phyloP scores from a whole-genome alignment of 2,888 invertebrate species.

The Ichneumoninae sp. region DNA sequence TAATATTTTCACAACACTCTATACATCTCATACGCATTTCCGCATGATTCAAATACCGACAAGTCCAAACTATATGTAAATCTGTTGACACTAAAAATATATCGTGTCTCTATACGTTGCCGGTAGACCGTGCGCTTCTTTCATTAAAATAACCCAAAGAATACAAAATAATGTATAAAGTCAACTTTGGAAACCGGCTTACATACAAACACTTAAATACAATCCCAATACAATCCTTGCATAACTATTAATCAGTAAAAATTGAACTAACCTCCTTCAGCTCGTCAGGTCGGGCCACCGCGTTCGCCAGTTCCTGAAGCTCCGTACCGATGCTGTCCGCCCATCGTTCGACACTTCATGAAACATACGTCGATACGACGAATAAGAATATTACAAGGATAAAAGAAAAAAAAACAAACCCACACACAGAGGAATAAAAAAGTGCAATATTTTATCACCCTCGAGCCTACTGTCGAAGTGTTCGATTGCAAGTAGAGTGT shows the following conservation, averaged over 20 bases:
- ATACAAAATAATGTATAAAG: not conserved
- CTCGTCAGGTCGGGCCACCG: constrained; percentile 91
- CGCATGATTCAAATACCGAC: not conserved
- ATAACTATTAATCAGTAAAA: not conserved
- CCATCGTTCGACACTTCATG: constrained; percentile 85
- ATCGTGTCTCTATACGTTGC: not conserved
- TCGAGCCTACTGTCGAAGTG: not conserved
- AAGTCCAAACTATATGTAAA: not conserved
- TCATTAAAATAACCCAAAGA: not conserved
- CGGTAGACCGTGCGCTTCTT: not conserved
- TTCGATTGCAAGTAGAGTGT: not conserved
- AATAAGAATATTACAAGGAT: not conserved
- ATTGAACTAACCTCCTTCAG: constrained; percentile 89
- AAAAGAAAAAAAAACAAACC: not conserved
- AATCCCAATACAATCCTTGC: not conserved
- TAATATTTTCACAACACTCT: too few species aligned
- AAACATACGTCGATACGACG: not conserved
- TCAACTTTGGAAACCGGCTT: not conserved
- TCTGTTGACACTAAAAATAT: not conserved
- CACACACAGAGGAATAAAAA: constrained; percentile 16
- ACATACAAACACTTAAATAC: not conserved
- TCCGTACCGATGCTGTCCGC: constrained; percentile 92
- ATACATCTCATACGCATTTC: not conserved
- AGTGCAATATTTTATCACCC: not conserved
- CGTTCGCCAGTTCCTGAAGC: constrained; percentile 91